Evolutionary conservation across 2,888 invertebrate genomes (phyloP).

Genomic region (Camponotus fellah): DNA sequence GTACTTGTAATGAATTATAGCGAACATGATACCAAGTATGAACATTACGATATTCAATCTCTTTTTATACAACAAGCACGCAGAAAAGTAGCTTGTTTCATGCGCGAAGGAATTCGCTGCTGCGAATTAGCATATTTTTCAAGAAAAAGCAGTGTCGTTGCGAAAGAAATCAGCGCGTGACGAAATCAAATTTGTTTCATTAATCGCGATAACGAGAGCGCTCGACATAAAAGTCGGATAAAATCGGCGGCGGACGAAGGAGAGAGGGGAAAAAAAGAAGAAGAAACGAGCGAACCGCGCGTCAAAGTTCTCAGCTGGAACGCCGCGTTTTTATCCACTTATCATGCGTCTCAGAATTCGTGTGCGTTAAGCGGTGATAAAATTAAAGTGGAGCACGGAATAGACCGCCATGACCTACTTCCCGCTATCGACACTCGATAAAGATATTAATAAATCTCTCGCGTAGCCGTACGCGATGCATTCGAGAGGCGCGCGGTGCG

Average conservation of each 20-base stretch:
- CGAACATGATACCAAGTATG: neutral
- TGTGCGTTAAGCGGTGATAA: conserved; percentile 65
- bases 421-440: conserved; percentile 71
- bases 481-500: neutral
- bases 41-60: neutral
- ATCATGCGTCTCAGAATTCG: conserved; percentile 49
- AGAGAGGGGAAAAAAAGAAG: neutral
- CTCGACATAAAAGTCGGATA: neutral
- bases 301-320: conserved; percentile 2
- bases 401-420: conserved; percentile 73
- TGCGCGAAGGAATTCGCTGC: neutral
- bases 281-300: neutral
- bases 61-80: neutral
- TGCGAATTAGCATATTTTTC: neutral
- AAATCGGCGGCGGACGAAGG: neutral
- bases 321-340: conserved; percentile 42
- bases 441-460: conserved; percentile 60
- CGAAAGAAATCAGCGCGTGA: conserved; percentile 34
- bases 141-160: neutral
- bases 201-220: conserved; percentile 22
- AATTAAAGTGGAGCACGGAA: conserved; percentile 66
- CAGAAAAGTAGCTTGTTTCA: conserved; percentile 23
- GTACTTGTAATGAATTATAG: neutral
- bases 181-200: conserved; percentile 18
- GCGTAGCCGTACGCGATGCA: conserved; percentile 4